phyloP scores from a whole-genome alignment of 2,888 invertebrate genomes.

The Campoletis raptor region DNA sequence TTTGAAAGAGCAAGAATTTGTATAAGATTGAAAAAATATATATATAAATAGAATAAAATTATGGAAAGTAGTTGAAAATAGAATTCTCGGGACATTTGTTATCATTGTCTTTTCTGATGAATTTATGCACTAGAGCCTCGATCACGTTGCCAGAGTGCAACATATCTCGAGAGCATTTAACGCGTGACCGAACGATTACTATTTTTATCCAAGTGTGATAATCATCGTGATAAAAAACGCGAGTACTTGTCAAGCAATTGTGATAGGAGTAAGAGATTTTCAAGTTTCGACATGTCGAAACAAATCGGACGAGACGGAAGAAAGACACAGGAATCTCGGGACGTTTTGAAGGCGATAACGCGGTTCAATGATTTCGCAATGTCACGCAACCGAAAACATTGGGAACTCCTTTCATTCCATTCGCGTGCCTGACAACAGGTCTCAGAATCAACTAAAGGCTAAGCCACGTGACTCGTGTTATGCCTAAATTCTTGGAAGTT shows the following conservation, averaged over 20 bases:
- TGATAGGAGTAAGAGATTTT: slow-evolving; percentile 1
- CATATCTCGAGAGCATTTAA: background rate
- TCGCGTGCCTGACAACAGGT: slow-evolving; percentile 54
- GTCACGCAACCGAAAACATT: slow-evolving; percentile 58
- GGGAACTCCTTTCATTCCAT: slow-evolving; percentile 1
- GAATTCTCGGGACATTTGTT: background rate
- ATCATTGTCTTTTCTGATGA: background rate
- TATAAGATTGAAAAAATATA: background rate
- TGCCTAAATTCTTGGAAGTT: background rate
- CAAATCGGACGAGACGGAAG: too few species aligned
- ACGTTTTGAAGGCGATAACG: background rate
- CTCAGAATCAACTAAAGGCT: slow-evolving; percentile 14
- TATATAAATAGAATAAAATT: background rate
- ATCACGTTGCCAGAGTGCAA: background rate
- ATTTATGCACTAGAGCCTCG: background rate
- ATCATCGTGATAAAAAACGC: background rate
- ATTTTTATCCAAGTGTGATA: background rate
- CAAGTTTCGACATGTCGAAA: background rate
- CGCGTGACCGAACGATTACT: background rate
- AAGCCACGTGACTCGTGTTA: slow-evolving; percentile 7
- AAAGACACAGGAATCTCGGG: background rate
- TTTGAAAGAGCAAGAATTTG: background rate
- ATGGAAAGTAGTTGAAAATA: background rate
- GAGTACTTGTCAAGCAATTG: slow-evolving; percentile 8
- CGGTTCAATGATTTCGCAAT: slow-evolving; percentile 54